Conservation (phyloP, 2,113 vertebrate species). For the Pleuronectes platessa region DNA sequence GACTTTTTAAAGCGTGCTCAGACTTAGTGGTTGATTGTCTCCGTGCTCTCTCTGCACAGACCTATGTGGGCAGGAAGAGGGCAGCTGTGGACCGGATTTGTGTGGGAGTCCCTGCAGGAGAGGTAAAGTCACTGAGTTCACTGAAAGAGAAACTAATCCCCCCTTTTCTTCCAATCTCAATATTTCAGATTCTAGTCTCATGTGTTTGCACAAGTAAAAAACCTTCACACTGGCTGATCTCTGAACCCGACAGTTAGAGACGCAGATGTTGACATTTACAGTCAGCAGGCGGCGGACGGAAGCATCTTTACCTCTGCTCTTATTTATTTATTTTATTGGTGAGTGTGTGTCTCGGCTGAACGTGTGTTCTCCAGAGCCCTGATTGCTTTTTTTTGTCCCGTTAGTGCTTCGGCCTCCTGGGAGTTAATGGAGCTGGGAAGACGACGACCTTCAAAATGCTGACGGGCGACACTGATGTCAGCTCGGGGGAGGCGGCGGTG, state of each 20-base stretch:
- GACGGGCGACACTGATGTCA: constrained; percentile 92
- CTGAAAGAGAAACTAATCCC: neutral
- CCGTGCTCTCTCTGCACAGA: constrained; percentile 77
- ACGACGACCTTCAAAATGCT: constrained; percentile 98
- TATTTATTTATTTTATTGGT: neutral
- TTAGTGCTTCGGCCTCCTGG: constrained; percentile 96
- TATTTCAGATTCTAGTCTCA: neutral
- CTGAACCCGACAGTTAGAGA: neutral
- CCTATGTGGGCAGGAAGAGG: constrained; percentile 86
- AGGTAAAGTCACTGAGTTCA: constrained; percentile 81
- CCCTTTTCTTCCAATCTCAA: neutral
- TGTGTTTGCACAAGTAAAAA: neutral
- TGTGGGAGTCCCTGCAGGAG: constrained; percentile 92
- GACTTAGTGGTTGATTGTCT: constrained; percentile 12
- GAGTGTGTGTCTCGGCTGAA: neutral
- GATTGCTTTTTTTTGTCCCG: neutral
- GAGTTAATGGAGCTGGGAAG: constrained; percentile 96
- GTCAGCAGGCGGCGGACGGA: neutral
- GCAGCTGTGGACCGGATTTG: constrained; percentile 94
- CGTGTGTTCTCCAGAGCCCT: neutral
- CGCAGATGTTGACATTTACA: neutral
- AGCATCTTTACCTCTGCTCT: constrained; percentile 1
- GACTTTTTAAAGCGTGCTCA: neutral
- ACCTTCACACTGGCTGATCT: neutral
- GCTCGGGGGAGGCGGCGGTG: constrained; percentile 89